These are phyloP conservation scores for Myotis brandtii DNA, from an alignment of 2,113 vertebrate genomes.

Conservation along the genomic window DNA sequence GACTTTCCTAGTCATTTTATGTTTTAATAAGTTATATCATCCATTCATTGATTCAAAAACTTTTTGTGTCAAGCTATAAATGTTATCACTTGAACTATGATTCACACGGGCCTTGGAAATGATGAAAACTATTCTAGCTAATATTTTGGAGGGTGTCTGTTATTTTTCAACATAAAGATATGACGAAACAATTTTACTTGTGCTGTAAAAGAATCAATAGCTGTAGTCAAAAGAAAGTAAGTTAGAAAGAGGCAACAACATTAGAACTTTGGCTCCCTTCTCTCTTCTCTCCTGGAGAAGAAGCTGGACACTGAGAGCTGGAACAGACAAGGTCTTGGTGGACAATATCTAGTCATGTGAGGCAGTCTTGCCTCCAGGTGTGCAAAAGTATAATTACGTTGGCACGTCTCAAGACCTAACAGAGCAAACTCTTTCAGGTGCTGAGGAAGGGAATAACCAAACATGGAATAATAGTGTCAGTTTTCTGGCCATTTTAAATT, in stretches of 20 bases:
- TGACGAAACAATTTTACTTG: neutral
- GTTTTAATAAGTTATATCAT: neutral
- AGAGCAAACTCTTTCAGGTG: neutral
- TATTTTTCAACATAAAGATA: constrained; percentile 7
- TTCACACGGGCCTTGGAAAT: neutral
- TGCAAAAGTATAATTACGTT: neutral
- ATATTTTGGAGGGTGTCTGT: neutral
- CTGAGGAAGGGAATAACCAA: neutral
- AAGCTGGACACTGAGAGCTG: neutral
- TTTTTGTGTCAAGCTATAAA: neutral
- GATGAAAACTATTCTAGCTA: neutral
- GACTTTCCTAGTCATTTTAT: neutral
- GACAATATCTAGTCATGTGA: neutral
- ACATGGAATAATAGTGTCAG: neutral
- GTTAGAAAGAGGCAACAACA: neutral
- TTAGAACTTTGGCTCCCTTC: neutral
- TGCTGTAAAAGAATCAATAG: neutral
- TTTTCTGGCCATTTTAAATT: neutral
- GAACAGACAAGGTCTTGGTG: neutral
- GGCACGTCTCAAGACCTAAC: neutral
- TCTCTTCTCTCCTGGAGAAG: neutral
- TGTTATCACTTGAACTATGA: neutral
- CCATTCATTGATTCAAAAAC: neutral
- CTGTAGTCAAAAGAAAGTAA: neutral
- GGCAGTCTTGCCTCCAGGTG: neutral